Conservation (phyloP, 2,797 vertebrate genomes). For the Tadarida brasiliensis region DNA sequence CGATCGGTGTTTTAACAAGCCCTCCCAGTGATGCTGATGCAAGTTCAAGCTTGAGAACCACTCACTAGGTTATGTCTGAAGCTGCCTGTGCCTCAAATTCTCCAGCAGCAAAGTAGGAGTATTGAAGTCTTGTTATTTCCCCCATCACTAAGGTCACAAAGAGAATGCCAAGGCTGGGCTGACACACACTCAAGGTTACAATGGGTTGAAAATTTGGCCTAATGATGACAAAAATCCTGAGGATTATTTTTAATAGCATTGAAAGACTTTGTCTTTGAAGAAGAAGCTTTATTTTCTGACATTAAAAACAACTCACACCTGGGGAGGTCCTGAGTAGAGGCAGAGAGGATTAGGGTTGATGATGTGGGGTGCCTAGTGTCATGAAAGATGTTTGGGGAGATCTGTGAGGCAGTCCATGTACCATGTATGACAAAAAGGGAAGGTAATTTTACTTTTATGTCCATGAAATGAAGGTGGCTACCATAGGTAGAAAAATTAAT, state of each 20-base stretch:
- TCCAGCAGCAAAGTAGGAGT: neutral
- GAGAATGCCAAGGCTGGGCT: neutral
- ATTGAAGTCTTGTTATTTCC: neutral
- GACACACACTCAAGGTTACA: neutral
- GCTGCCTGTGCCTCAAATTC: neutral
- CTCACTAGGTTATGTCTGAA: neutral
- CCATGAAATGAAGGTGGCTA: slow-evolving; percentile 21
- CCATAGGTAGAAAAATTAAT: slow-evolving; percentile 5
- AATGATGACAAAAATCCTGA: slow-evolving; percentile 19
- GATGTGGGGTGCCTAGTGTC: neutral
- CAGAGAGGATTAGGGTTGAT: neutral
- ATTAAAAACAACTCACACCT: neutral
- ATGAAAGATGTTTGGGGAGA: neutral
- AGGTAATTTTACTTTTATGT: neutral
- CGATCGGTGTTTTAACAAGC: neutral
- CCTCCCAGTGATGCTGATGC: neutral
- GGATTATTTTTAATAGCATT: neutral
- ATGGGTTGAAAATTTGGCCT: neutral
- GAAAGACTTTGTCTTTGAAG: slow-evolving; percentile 26
- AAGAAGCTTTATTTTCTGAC: slow-evolving; percentile 36
- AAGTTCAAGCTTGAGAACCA: neutral
- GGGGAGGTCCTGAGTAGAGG: neutral
- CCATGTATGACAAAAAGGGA: neutral
- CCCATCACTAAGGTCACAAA: neutral
- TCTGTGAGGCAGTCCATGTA: neutral